phyloP scores from a whole-genome alignment of 2,888 invertebrate species.

The Dryomyza anilis region DNA sequence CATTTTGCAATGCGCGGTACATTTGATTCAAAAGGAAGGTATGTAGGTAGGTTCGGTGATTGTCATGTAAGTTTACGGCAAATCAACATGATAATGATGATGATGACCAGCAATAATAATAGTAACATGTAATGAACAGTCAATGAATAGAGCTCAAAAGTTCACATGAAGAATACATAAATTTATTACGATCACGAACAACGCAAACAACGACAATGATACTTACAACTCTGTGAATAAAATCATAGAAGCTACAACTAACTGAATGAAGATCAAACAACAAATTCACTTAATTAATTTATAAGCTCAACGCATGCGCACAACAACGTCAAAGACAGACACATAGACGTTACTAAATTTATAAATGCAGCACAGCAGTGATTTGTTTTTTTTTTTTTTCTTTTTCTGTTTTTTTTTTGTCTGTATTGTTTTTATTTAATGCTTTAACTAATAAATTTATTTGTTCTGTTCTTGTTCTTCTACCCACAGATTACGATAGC shows the following conservation, averaged over 20 bases:
- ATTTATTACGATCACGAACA: constrained; percentile 40
- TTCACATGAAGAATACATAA: constrained; percentile 36
- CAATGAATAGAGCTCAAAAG: constrained; percentile 27
- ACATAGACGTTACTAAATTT: not conserved
- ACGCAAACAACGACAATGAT: not conserved
- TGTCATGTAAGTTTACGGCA: too few relatives aligned
- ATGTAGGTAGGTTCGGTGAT: too few relatives aligned
- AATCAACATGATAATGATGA: too few relatives aligned
- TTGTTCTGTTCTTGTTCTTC: constrained; percentile 4
- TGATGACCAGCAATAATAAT: not conserved
- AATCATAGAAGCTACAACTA: too few relatives aligned
- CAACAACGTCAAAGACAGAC: not conserved
- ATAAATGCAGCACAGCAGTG: too few relatives aligned
- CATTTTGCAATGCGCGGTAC: too few relatives aligned
- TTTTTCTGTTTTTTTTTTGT: too few relatives aligned
- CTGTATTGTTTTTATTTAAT: not conserved
- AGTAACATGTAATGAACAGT: not conserved
- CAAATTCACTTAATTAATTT: constrained; percentile 19
- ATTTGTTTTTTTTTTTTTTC: too few relatives aligned
- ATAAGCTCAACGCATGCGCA: constrained; percentile 15
- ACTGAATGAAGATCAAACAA: not conserved
- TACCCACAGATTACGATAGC: not conserved
- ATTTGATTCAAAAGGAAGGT: too few relatives aligned
- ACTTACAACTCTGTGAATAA: not conserved
- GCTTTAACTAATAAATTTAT: not conserved